These are phyloP conservation scores for Patella depressa DNA, from an alignment of 2,888 invertebrate species.

Conservation along the genomic window DNA sequence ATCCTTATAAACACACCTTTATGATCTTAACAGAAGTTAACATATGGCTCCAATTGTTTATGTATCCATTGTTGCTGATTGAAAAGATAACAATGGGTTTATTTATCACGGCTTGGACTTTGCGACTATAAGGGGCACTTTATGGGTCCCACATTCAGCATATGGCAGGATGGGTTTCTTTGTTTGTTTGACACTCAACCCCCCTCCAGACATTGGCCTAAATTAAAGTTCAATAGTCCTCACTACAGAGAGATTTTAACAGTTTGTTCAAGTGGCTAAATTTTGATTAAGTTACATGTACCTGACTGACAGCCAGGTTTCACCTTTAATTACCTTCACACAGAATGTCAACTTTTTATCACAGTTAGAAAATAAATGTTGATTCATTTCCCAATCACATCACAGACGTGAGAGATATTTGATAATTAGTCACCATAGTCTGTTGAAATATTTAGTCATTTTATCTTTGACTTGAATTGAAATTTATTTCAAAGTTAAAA, in stretches of 20 bases:
- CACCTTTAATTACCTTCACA: too few species aligned
- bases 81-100: neutral
- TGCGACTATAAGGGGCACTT: neutral
- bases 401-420: too few species aligned
- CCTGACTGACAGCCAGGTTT: too few species aligned
- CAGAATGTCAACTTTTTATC: too few species aligned
- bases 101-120: neutral
- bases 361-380: too few species aligned
- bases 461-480: too few species aligned
- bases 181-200: neutral
- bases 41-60: neutral
- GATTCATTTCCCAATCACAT: too few species aligned
- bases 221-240: neutral
- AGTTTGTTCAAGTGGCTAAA: neutral
- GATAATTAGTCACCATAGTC: too few species aligned
- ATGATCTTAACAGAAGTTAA: neutral
- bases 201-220: neutral
- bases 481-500: too few species aligned
- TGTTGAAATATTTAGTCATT: too few species aligned
- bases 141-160: conserved; percentile 2
- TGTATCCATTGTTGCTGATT: neutral
- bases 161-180: neutral
- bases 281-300: neutral
- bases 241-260: neutral
- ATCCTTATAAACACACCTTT: neutral